Evolutionary conservation across 1,140 invertebrate species (phyloP).

Genomic region (Macrosteles quadrilineatus): DNA sequence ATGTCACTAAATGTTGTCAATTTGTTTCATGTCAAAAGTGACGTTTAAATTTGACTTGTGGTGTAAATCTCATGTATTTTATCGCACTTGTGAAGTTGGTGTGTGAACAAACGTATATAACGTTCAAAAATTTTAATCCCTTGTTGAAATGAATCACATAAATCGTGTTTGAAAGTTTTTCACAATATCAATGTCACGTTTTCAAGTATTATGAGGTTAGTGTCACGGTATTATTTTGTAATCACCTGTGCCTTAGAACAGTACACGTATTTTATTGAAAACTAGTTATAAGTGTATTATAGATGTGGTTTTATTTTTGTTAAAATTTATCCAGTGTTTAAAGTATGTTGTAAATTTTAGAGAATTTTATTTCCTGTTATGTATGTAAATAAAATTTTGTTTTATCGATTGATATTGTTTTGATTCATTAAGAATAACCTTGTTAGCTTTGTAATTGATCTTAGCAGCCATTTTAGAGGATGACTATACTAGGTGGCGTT

Average conservation of each 20-base stretch:
- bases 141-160: too few relatives aligned
- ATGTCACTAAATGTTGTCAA: too few relatives aligned
- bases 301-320: constrained; percentile 26
- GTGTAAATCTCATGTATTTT: too few relatives aligned
- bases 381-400: constrained; percentile 22
- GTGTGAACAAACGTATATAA: too few relatives aligned
- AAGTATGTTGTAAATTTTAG: neutral
- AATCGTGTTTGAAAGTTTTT: neutral
- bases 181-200: neutral
- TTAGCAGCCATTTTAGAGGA: too few relatives aligned
- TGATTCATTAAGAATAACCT: too few relatives aligned
- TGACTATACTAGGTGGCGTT: too few relatives aligned
- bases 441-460: too few relatives aligned
- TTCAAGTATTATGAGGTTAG: constrained; percentile 7
- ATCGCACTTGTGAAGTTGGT: too few relatives aligned
- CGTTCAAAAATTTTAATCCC: too few relatives aligned
- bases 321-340: constrained; percentile 21
- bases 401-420: constrained; percentile 10
- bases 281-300: neutral
- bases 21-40: too few relatives aligned
- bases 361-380: constrained; percentile 6
- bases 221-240: neutral
- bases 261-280: neutral
- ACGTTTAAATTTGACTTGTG: too few relatives aligned
- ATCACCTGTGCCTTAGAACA: constrained; percentile 14